Evolutionary conservation across 2,797 vertebrate species (phyloP).

Genomic region (Danio tinwini): DNA sequence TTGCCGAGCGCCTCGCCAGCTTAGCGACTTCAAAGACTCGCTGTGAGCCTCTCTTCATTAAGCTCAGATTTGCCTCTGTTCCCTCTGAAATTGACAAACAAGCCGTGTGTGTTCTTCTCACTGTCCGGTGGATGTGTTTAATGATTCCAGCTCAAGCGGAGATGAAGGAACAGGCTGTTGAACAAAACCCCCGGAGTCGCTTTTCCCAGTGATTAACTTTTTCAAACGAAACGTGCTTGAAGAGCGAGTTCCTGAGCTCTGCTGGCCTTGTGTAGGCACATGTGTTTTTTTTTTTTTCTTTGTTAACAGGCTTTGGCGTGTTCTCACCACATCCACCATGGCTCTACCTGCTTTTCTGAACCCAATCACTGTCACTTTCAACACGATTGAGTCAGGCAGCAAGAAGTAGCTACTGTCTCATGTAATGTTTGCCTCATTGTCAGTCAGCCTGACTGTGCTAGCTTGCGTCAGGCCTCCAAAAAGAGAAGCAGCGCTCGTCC

Average conservation of each 20-base stretch:
- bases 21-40: conserved; percentile 49
- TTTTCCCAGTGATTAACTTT: conserved; percentile 34
- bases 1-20: conserved; percentile 38
- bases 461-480: conserved; percentile 40
- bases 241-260: conserved; percentile 25
- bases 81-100: conserved; percentile 50
- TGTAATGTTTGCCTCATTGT: conserved; percentile 53
- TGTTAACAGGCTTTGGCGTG: neutral
- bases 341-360: neutral
- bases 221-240: conserved; percentile 13
- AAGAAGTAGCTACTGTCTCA: conserved; percentile 11
- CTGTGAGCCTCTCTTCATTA: conserved; percentile 54
- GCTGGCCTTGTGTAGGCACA: conserved; percentile 26
- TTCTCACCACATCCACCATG: neutral
- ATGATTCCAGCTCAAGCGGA: conserved; percentile 40
- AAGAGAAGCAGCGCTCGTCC: conserved; percentile 28
- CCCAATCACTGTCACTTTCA: conserved; percentile 1
- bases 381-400: conserved; percentile 26
- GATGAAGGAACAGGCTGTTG: conserved; percentile 35
- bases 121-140: conserved; percentile 44
- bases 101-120: conserved; percentile 40
- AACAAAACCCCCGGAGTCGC: conserved; percentile 25
- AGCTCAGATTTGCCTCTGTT: conserved; percentile 42
- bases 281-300: conserved; percentile 8
- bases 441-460: conserved; percentile 20